These are phyloP conservation scores for Chrysodeixis includens DNA, from an alignment of 2,888 invertebrate genomes.

Conservation along the genomic window DNA sequence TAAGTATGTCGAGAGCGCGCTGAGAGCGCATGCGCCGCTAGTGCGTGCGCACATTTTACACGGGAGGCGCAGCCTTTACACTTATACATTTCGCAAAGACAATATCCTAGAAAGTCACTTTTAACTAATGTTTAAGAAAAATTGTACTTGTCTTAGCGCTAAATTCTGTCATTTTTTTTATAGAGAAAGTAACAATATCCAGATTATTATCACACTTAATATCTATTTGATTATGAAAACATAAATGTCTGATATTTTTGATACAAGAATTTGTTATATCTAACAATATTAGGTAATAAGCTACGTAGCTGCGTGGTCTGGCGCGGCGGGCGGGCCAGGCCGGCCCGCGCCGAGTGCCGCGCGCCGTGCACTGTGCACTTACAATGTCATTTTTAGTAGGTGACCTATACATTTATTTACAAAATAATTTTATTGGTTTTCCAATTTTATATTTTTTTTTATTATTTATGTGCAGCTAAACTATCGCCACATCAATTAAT, in stretches of 20 bases:
- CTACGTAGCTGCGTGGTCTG: conserved; percentile 43
- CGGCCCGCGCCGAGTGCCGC: background rate
- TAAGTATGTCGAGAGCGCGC: conserved; percentile 9
- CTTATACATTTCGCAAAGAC: conserved; percentile 5
- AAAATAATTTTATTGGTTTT: conserved; percentile 55
- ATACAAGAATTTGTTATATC: conserved; percentile 32
- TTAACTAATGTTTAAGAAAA: conserved; percentile 11
- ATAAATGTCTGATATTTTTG: conserved; percentile 23
- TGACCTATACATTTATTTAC: conserved; percentile 57
- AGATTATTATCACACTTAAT: conserved; percentile 39
- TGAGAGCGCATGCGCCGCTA: background rate
- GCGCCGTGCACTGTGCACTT: conserved; percentile 7
- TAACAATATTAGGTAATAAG: conserved; percentile 29
- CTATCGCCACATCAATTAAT: conserved; percentile 34
- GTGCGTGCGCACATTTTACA: background rate
- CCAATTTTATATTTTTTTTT: conserved; percentile 35
- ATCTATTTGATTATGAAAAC: conserved; percentile 38
- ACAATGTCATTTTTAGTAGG: conserved; percentile 26
- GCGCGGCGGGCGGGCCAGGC: conserved; percentile 20
- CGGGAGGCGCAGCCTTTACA: conserved; percentile 8
- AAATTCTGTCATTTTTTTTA: conserved; percentile 12
- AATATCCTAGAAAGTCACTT: conserved; percentile 10
- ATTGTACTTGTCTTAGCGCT: conserved; percentile 26
- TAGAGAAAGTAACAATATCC: conserved; percentile 26
- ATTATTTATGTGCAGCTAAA: conserved; percentile 36